phyloP scores from a whole-genome alignment of 1,140 invertebrate genomes.

The Chironomus striatipennis region DNA sequence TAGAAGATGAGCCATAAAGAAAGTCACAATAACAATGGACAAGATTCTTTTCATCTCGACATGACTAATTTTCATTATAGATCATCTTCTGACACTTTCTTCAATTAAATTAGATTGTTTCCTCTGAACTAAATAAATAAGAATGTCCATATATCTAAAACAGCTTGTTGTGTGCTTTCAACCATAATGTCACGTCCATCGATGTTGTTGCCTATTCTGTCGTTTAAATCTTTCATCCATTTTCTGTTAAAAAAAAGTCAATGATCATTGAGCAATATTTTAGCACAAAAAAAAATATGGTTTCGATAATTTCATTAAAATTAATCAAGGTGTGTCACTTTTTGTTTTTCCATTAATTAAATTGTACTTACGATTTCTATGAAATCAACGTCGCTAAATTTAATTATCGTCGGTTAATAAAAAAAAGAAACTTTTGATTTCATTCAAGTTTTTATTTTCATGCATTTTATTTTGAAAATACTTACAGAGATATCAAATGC shows the following conservation, averaged over 20 bases:
- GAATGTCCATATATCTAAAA: no score
- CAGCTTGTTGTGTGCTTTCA: background rate
- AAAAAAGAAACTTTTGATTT: background rate
- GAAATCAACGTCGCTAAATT: background rate
- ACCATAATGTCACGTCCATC: conserved; percentile 1
- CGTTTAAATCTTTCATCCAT: conserved; percentile 6
- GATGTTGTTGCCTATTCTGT: background rate
- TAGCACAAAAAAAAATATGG: no score
- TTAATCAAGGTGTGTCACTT: background rate
- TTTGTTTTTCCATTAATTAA: background rate
- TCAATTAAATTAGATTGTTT: background rate
- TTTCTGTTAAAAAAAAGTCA: background rate
- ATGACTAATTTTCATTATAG: background rate
- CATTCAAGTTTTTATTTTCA: background rate
- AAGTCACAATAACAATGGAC: background rate
- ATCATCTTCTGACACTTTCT: no score
- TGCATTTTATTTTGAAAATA: no score
- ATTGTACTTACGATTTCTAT: background rate
- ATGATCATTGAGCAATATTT: background rate
- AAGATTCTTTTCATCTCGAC: background rate
- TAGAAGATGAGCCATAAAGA: background rate
- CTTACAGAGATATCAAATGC: background rate
- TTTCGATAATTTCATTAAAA: no score
- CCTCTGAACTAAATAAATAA: background rate
- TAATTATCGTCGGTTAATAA: background rate